Evolutionary conservation across 2,113 vertebrate genomes (phyloP), one percentile per base, ranked within the genome.

Genomic region (Pituophis catenifer): DNA sequence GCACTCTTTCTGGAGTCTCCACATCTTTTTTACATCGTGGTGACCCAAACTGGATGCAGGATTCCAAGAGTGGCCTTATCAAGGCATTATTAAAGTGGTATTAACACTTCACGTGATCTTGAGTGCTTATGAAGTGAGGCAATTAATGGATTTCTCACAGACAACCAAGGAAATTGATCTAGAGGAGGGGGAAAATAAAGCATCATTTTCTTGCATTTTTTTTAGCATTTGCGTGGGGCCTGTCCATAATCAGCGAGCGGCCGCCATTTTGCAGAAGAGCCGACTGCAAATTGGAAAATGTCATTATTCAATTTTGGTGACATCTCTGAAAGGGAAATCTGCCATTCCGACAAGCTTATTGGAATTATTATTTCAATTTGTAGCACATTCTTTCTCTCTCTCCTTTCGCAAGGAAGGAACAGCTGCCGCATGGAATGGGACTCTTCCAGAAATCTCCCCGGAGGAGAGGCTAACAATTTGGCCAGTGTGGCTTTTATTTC

Each of bases 241-340:
- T 13, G 94, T 93, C 54, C 87, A 91, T 48, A 89, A 89, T 0
- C 8, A 70, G 58, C 93, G 55, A 91, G 65, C 62, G 23, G 12
- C 12, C 87, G 62, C 5, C 21, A 91, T 90, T 26, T 62, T 48
- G n/a, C 93, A 92, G 88, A 94, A 44, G 26, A 90, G 91, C 19
- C 9, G n/a, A 13, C 58, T 86, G 8, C 93, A 89, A 94, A 93
- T 86, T 81, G 93, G 85, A 13, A 94, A 93, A 94, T 19, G 21
- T 3, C 88, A 90, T 89, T 90, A 57, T 90, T 86, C 0, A 1
- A 75, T 95, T 87, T 29, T 0, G 6, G 53, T 24, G 8, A 59
- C 70, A 91, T n/a, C 88, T 65, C 44, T 5, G 52, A 93, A 52
- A 33, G 53, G 3, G 0, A 90, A 38, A 91, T 62, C 53, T 91